Evolutionary conservation across 2,113 vertebrate genomes (phyloP).

Genomic region (Ginglymostoma cirratum): DNA sequence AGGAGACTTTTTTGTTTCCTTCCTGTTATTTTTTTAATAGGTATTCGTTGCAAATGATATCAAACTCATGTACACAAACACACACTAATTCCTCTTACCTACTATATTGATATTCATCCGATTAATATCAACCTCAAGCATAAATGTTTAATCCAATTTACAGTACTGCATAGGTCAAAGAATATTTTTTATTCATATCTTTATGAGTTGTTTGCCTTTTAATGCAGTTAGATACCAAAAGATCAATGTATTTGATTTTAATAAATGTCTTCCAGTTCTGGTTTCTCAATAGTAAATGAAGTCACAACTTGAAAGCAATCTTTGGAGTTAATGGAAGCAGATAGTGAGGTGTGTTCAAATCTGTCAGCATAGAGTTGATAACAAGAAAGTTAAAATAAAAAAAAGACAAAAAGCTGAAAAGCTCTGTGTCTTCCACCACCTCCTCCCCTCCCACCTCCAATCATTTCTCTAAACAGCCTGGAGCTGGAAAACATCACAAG

Average conservation of each 20-base stretch:
- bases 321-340: background rate
- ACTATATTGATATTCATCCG: background rate
- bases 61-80: background rate
- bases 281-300: background rate
- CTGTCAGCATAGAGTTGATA: too few relatives aligned
- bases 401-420: background rate
- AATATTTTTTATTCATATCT: background rate
- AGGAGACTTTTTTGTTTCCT: background rate
- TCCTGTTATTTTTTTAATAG: background rate
- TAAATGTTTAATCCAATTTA: background rate
- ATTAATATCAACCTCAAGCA: background rate
- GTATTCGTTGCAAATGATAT: background rate
- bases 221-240: background rate
- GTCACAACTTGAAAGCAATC: background rate
- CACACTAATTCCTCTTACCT: background rate
- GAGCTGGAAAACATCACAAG: constrained; percentile 55
- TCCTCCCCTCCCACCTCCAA: constrained; percentile 42
- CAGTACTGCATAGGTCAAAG: background rate
- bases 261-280: background rate
- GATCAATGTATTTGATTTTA: background rate
- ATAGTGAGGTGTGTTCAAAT: background rate
- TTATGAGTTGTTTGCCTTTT: background rate
- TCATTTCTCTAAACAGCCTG: constrained; percentile 48
- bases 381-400: background rate
- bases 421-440: background rate